Percentiles rank a stretch among this genome's conserved stretches.
These are phyloP conservation scores for Drosophila azteca DNA, from an alignment of 1,140 invertebrate species.

Conservation along the genomic window DNA sequence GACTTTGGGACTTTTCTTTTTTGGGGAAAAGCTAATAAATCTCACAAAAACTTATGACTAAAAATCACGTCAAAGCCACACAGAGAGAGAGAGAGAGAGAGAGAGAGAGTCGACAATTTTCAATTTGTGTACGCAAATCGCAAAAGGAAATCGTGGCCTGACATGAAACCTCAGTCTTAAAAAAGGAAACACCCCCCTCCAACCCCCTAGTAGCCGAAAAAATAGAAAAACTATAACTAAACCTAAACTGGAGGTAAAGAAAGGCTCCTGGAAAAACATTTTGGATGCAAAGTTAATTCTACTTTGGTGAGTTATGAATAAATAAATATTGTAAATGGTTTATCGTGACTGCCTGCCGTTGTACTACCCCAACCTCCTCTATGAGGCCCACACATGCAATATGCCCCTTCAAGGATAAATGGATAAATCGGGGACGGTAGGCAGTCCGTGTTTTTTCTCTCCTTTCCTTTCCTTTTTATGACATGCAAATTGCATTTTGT, in stretches of 20 bases:
- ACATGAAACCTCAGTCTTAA: conserved; percentile 62
- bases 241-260: conserved; percentile 13
- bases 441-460: no score
- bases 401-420: conserved; percentile 69
- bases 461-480: conserved; percentile 22
- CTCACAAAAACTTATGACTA: conserved; percentile 68
- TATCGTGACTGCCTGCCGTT: conserved; percentile 78
- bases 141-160: conserved; percentile 63
- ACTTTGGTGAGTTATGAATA: conserved; percentile 70
- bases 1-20: conserved; percentile 42
- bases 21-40: conserved; percentile 59
- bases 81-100: no score
- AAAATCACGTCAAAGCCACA: conserved; percentile 64
- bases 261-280: conserved; percentile 32
- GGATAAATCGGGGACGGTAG: no score
- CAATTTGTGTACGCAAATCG: conserved; percentile 47
- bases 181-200: not conserved
- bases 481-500: conserved; percentile 79
- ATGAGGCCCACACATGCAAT: conserved; percentile 53
- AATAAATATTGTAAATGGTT: conserved; percentile 79
- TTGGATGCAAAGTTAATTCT: conserved; percentile 52
- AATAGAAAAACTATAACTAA: conserved; percentile 48
- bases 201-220: not conserved
- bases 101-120: conserved; percentile 51
- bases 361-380: conserved; percentile 15